Percentiles rank a stretch among this genome's conserved stretches.
These are phyloP conservation scores for Malacoctenus gilli DNA, from an alignment of 2,797 vertebrate species.

Conservation along the genomic window DNA sequence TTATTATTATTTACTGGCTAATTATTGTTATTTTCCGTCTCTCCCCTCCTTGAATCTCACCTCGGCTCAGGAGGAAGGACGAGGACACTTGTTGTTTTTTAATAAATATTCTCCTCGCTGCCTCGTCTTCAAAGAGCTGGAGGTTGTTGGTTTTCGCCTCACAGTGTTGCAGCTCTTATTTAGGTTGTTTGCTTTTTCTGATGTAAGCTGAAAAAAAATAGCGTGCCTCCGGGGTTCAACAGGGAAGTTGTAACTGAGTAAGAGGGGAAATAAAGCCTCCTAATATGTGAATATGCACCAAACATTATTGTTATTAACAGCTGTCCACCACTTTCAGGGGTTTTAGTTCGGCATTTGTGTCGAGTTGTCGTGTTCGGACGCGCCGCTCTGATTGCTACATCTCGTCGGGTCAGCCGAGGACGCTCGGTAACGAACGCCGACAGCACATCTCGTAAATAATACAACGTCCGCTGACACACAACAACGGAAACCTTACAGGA, in stretches of 20 bases:
- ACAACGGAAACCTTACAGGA: slow-evolving; percentile 9
- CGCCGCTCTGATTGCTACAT: too few relatives aligned
- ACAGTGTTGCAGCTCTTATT: neutral
- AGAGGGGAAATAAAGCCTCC: too few relatives aligned
- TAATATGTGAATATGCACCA: too few relatives aligned
- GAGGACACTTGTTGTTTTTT: neutral
- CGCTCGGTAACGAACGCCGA: neutral
- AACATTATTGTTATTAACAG: too few relatives aligned
- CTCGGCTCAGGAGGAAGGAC: neutral
- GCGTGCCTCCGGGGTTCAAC: too few relatives aligned
- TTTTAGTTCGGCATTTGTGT: slow-evolving; percentile 1
- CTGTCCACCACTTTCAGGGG: too few relatives aligned
- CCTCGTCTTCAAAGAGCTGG: neutral
- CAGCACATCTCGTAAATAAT: neutral
- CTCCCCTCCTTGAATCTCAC: too few relatives aligned
- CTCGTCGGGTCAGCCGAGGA: slow-evolving; percentile 7
- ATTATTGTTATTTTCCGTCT: too few relatives aligned
- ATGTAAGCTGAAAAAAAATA: neutral
- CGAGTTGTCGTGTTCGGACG: neutral
- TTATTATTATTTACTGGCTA: too few relatives aligned
- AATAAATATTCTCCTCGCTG: neutral
- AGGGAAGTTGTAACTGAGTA: too few relatives aligned
- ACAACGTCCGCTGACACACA: neutral
- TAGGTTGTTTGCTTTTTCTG: neutral
- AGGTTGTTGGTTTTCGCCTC: neutral